Evolutionary conservation across 2,113 vertebrate species (phyloP).

Genomic region (Lynx canadensis): DNA sequence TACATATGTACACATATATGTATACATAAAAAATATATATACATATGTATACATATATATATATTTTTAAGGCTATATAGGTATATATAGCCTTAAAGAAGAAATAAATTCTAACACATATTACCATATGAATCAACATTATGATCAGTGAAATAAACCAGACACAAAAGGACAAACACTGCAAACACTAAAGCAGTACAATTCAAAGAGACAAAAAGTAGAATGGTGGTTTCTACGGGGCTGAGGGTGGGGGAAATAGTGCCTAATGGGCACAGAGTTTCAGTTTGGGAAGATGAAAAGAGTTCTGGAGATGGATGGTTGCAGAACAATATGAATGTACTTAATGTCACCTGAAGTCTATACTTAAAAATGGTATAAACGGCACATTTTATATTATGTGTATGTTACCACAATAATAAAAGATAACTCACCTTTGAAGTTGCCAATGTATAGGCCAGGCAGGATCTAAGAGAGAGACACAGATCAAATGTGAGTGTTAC

Average conservation of each 20-base stretch:
- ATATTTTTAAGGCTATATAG: neutral
- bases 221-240: neutral
- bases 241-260: neutral
- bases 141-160: neutral
- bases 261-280: neutral
- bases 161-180: neutral
- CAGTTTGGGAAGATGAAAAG: neutral
- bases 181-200: too few relatives aligned
- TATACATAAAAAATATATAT: neutral
- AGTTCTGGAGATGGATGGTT: neutral
- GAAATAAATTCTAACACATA: neutral
- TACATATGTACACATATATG: neutral
- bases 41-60: neutral
- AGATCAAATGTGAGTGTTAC: conserved; percentile 78
- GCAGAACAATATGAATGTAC: too few relatives aligned
- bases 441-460: conserved; percentile 95
- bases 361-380: neutral
- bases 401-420: neutral
- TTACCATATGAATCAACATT: accelerated
- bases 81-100: neutral
- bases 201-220: neutral
- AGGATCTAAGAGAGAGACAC: conserved; percentile 91
- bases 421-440: conserved; percentile 92
- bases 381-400: neutral
- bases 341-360: neutral